Conservation (phyloP, 2,888 invertebrate species). For the Metalampra italica region DNA sequence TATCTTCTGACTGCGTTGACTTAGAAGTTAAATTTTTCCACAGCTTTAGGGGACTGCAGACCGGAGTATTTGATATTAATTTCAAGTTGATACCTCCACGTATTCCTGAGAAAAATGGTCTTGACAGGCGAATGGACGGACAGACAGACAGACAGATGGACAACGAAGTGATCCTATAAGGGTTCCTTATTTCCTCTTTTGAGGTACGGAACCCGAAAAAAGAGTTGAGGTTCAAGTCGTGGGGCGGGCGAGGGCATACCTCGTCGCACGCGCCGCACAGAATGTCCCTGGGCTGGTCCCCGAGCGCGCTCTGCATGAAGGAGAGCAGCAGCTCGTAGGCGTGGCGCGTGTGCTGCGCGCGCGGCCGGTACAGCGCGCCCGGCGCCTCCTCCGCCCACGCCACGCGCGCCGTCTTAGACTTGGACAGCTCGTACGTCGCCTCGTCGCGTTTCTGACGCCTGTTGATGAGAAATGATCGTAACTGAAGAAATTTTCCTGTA, state of each 20-base stretch:
- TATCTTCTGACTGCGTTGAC: no score
- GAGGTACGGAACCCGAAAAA: no score
- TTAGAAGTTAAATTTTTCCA: no score
- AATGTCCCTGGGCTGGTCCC: slow-evolving; percentile 97
- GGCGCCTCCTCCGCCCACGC: slow-evolving; percentile 96
- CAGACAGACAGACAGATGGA: no score
- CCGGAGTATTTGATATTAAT: no score
- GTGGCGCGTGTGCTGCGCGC: slow-evolving; percentile 98
- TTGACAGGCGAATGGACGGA: no score
- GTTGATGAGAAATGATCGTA: slow-evolving; percentile 11
- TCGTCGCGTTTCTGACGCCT: slow-evolving; percentile 94
- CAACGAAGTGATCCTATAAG: no score
- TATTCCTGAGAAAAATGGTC: no score
- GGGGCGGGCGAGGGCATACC: slow-evolving; percentile 80
- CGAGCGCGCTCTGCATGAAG: slow-evolving; percentile 97
- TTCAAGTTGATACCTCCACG: no score
- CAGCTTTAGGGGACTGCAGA: no score
- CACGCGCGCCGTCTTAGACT: slow-evolving; percentile 92
- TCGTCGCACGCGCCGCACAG: slow-evolving; percentile 99
- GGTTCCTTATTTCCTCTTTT: no score
- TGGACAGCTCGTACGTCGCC: slow-evolving; percentile 93
- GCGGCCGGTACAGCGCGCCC: slow-evolving; percentile 96
- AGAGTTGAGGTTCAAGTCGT: no score
- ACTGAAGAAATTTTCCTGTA: not conserved
- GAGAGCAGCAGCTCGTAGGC: slow-evolving; percentile 97